Evolutionary conservation across 2,888 invertebrate species (phyloP).

Genomic region (Calameuta idolon): DNA sequence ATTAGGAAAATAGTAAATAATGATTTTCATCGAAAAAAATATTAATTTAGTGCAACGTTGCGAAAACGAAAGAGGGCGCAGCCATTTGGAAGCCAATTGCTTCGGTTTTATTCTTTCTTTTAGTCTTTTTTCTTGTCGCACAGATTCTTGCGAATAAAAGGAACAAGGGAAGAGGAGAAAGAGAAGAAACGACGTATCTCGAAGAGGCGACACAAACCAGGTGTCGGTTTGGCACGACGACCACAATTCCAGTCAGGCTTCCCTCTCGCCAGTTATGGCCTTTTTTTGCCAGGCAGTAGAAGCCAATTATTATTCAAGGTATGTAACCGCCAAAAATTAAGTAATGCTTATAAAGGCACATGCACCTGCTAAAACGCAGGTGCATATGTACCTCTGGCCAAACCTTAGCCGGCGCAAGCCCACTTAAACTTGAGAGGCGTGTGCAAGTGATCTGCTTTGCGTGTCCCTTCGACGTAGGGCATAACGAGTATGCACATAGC

Average conservation of each 20-base stretch:
- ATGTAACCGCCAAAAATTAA: conserved; percentile 52
- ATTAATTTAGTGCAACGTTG: background rate
- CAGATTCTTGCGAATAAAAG: background rate
- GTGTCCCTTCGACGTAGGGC: conserved; percentile 39
- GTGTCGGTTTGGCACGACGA: conserved; percentile 23
- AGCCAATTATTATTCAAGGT: conserved; percentile 47
- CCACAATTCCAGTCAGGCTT: conserved; percentile 9
- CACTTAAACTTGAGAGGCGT: conserved; percentile 31
- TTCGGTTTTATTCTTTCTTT: background rate
- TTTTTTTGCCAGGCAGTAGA: conserved; percentile 15
- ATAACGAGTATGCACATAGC: conserved; percentile 31
- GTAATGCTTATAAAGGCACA: conserved; percentile 44
- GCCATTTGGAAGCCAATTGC: background rate
- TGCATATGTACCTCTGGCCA: conserved; percentile 31
- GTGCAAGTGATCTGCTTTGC: conserved; percentile 33
- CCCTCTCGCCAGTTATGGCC: conserved; percentile 15
- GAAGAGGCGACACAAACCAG: conserved; percentile 22
- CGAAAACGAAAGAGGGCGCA: background rate
- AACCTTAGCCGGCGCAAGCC: conserved; percentile 23
- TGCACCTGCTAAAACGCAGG: conserved; percentile 53
- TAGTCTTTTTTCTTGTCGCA: background rate
- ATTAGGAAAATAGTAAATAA: background rate
- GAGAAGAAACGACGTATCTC: background rate
- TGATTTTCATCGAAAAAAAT: background rate
- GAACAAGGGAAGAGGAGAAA: background rate